Evolutionary conservation across 2,113 vertebrate genomes (phyloP).

Genomic region (Misgurnus anguillicaudatus): DNA sequence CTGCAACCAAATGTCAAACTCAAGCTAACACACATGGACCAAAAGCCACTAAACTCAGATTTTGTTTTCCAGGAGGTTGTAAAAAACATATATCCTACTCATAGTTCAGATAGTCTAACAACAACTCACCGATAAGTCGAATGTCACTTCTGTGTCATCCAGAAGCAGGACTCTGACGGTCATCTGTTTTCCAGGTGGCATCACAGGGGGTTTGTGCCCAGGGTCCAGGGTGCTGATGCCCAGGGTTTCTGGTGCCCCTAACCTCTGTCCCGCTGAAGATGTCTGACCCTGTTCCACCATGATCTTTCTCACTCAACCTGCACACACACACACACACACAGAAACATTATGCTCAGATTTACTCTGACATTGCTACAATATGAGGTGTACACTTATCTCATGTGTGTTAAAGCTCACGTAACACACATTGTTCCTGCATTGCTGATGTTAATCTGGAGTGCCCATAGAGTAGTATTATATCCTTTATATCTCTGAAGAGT

Average conservation of each 20-base stretch:
- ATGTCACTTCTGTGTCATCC: slow-evolving; percentile 93
- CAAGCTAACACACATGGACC: too few relatives aligned
- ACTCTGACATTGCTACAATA: neutral
- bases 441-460: too few relatives aligned
- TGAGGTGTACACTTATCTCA: too few relatives aligned
- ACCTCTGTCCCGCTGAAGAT: slow-evolving; percentile 84
- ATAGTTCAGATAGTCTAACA: too few relatives aligned
- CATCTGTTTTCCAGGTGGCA: slow-evolving; percentile 86
- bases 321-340: slow-evolving; percentile 31
- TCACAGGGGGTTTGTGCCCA: slow-evolving; percentile 84
- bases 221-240: slow-evolving; percentile 97
- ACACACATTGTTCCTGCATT: too few relatives aligned
- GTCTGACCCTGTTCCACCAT: slow-evolving; percentile 91
- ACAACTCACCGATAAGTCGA: slow-evolving; percentile 90
- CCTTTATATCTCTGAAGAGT: too few relatives aligned
- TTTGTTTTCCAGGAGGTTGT: too few relatives aligned
- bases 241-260: slow-evolving; percentile 89
- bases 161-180: slow-evolving; percentile 93
- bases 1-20: neutral
- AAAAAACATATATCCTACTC: neutral
- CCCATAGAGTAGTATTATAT: too few relatives aligned
- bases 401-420: too few relatives aligned
- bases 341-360: slow-evolving; percentile 18
- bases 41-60: too few relatives aligned
- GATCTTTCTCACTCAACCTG: slow-evolving; percentile 60